Percentiles rank a stretch among this genome's conserved stretches.
phyloP scores from a whole-genome alignment of 2,113 vertebrate species.

The Anoura caudifer region DNA sequence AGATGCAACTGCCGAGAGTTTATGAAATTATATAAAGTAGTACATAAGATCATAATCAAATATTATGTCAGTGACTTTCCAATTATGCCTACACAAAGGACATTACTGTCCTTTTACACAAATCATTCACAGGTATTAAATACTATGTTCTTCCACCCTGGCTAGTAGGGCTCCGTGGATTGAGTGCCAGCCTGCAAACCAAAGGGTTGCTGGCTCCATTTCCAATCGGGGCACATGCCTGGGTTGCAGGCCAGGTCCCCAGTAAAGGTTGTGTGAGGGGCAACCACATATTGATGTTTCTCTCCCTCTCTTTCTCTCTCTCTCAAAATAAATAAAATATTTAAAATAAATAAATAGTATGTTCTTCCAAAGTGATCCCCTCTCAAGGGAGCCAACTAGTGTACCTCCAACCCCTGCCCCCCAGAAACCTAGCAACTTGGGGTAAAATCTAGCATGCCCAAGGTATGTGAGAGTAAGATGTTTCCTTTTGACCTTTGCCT shows the following conservation, averaged over 20 bases:
- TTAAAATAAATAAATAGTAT: not conserved
- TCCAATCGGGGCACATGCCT: too few relatives aligned
- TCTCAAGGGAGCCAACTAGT: not conserved
- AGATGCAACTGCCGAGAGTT: not conserved
- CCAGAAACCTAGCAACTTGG: not conserved
- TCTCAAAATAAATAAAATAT: too few relatives aligned
- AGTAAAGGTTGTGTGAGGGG: too few relatives aligned
- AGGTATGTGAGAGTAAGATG: not conserved
- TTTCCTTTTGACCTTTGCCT: not conserved
- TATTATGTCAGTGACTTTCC: not conserved
- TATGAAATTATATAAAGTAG: not conserved
- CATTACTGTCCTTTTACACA: not conserved
- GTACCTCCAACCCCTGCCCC: not conserved
- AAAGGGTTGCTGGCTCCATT: too few relatives aligned
- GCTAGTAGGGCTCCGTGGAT: too few relatives aligned
- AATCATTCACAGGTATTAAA: not conserved
- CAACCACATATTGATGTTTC: too few relatives aligned
- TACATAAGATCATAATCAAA: not conserved
- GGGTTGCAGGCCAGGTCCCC: too few relatives aligned
- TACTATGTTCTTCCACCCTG: not conserved
- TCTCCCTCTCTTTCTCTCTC: too few relatives aligned
- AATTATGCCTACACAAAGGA: not conserved
- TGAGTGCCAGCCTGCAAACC: too few relatives aligned
- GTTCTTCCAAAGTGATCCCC: not conserved
- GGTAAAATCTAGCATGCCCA: not conserved